A percentile compares a stretch with the other conserved stretches of the same genome.
Evolutionary conservation across 2,113 vertebrate species (phyloP).

Genomic region (Nestor notabilis): DNA sequence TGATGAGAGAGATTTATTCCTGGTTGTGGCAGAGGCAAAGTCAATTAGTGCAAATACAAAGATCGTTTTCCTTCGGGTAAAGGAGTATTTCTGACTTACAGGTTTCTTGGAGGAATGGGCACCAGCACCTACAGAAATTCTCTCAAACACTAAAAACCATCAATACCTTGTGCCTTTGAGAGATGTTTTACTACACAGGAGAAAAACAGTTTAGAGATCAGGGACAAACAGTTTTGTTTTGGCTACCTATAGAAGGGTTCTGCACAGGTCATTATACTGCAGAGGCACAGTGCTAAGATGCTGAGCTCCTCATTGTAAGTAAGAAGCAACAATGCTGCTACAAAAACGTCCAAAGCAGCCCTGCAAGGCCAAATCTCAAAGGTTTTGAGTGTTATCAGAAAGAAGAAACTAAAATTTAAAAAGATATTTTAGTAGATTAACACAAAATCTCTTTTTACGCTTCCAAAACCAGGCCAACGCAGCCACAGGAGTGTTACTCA

Average conservation of each 20-base stretch:
- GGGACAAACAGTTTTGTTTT: background rate
- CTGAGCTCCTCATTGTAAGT: background rate
- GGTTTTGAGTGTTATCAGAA: background rate
- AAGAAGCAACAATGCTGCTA: background rate
- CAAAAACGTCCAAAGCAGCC: background rate
- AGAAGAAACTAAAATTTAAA: background rate
- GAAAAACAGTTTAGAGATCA: background rate
- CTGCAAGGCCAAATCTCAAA: background rate
- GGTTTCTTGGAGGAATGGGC: background rate
- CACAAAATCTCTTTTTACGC: background rate
- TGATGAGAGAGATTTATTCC: background rate
- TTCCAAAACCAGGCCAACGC: background rate
- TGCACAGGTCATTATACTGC: background rate
- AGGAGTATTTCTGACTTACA: background rate
- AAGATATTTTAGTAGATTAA: slow-evolving; percentile 27
- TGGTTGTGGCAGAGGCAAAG: slow-evolving; percentile 29
- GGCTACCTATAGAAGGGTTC: background rate
- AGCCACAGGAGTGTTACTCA: background rate
- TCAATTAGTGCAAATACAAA: slow-evolving; percentile 21
- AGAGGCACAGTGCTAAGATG: background rate
- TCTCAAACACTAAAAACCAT: background rate
- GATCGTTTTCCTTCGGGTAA: background rate
- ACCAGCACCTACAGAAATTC: background rate
- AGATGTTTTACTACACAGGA: background rate
- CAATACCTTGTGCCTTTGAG: background rate